phyloP scores from a whole-genome alignment of 2,113 vertebrate species.

The Zosterops lateralis region DNA sequence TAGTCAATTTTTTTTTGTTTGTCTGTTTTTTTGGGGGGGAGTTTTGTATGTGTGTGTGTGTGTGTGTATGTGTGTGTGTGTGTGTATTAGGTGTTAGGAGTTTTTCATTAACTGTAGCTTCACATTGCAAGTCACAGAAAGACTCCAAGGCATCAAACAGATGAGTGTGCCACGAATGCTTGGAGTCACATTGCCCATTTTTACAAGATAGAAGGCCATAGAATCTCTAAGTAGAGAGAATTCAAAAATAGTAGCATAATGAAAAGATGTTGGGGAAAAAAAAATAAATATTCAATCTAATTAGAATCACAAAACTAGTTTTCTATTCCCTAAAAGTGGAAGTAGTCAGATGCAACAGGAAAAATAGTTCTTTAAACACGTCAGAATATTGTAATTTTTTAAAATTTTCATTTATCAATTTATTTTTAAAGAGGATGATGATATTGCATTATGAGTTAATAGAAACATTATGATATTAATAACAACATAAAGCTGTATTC shows the following conservation, averaged over 20 bases:
- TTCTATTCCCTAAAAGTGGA: background rate
- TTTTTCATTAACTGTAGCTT: background rate
- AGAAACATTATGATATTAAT: background rate
- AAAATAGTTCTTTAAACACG: background rate
- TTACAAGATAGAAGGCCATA: background rate
- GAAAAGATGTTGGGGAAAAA: background rate
- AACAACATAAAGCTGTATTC: background rate
- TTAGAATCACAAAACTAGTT: background rate
- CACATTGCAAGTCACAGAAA: background rate
- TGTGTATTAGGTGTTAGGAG: too few relatives aligned
- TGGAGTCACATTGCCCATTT: background rate
- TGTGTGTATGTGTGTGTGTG: too few relatives aligned
- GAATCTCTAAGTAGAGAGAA: background rate
- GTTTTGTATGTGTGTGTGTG: too few relatives aligned
- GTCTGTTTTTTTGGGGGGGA: fast-evolving
- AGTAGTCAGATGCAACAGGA: background rate
- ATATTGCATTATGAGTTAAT: background rate
- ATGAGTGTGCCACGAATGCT: background rate
- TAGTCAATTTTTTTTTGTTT: background rate
- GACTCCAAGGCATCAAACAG: background rate
- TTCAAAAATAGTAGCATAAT: background rate
- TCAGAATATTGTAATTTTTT: background rate
- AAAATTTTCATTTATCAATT: background rate
- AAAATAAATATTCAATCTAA: background rate
- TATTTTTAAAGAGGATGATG: background rate